Base-by-base conservation (phyloP, 2,888 invertebrate genomes). In the Synanthedon formicaeformis region DNA sequence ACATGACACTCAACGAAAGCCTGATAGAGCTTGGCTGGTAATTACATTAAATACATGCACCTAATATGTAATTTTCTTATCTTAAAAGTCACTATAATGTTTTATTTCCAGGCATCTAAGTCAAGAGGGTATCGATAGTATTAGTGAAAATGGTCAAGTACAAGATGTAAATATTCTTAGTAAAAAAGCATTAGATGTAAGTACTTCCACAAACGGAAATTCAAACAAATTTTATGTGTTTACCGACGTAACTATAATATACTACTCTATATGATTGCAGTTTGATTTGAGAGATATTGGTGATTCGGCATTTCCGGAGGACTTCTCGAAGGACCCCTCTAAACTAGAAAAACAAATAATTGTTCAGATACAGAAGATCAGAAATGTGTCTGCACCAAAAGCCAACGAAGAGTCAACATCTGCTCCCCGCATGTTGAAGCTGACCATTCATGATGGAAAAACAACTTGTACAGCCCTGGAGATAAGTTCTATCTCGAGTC, bases 311-410 rank as follows among this genome's bases (percentile, higher is more conserved):
- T 88, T 95, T 59, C 91, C 92, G n/a, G 90, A 90, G 55, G 92
- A 92, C 49, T 85, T 92, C 54, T 81, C 88, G 55, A 92, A 92
- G 70, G 89, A 89, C 51, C 83, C 86, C 18, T 63, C 78, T 40
- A 88, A 86, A 58, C 69, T 90, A 51, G 80, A 87, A 53, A 88
- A 85, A 14, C 81, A 88, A n/a, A 85, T 96, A 59, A 92, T 97
- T 41, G 87, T 97, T 50, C 97, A 97, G 89, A 91, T 97, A 64
- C 93, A 94, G 73, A 96, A 96, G 81, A 89, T 96, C 51, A 90
- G 95, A 12, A 97, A 97, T 84, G 91, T 96, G 50, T 91, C 96
- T 11, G 96, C 96, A 40, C 97, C 97, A 4, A 97, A 97, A 82
- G 92, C 92, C 12, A 95, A 96, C 75, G 96, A 96, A 77, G 95